A percentile compares a stretch with the other conserved stretches of the same genome.
phyloP scores from a whole-genome alignment of 2,888 invertebrate species.

The Imbricaverruca yamaguchii region DNA sequence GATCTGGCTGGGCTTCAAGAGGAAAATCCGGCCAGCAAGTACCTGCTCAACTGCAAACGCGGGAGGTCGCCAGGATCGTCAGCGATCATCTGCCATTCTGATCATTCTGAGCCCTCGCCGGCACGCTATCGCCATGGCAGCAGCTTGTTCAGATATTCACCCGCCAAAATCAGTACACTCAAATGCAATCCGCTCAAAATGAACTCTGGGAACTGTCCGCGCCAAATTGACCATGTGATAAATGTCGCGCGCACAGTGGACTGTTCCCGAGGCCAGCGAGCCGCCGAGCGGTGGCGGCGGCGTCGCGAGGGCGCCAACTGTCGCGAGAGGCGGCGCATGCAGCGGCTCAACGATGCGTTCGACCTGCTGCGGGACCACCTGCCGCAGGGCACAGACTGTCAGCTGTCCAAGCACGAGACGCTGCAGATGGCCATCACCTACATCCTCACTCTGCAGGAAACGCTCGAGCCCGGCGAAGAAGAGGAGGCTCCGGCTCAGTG shows the following conservation, averaged over 20 bases:
- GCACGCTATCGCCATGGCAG: too few species aligned
- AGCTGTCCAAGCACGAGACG: slow-evolving; percentile 16
- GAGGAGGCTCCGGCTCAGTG: too few species aligned
- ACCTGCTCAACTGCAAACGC: too few species aligned
- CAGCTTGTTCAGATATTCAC: too few species aligned
- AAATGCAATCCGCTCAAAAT: too few species aligned
- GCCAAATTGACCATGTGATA: background rate
- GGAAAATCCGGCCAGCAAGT: too few species aligned
- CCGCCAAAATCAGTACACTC: too few species aligned
- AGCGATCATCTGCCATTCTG: too few species aligned
- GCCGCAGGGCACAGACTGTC: background rate
- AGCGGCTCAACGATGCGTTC: background rate
- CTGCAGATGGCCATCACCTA: slow-evolving; percentile 21
- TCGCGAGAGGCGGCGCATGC: background rate
- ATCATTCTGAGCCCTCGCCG: too few species aligned
- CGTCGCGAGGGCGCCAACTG: background rate
- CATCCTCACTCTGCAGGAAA: background rate
- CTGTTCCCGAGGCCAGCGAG: background rate
- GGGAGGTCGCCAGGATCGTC: too few species aligned
- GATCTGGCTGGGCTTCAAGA: too few species aligned
- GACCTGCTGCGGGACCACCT: background rate
- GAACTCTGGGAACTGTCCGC: background rate
- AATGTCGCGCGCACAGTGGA: background rate
- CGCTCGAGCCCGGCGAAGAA: background rate
- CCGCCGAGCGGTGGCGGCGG: background rate